Evolutionary conservation across 2,797 vertebrate species (phyloP).

Genomic region (Chloroceryle amazona): DNA sequence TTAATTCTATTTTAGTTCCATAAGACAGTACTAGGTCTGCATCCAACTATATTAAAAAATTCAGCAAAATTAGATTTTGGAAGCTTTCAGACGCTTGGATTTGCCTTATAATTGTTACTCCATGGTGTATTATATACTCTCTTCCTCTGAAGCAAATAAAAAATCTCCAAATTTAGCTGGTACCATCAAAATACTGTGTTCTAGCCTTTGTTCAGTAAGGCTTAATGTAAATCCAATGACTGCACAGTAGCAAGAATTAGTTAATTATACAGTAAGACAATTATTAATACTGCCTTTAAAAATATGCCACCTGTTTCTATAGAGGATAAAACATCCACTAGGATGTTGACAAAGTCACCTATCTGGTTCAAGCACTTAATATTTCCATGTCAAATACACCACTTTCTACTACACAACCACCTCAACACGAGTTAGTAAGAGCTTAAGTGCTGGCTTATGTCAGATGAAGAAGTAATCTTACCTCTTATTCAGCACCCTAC

Average conservation of each 20-base stretch:
- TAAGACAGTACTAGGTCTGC: background rate
- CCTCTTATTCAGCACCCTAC: background rate
- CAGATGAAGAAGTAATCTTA: background rate
- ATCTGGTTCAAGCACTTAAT: background rate
- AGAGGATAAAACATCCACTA: background rate
- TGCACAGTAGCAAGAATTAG: background rate
- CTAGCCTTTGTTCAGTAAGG: background rate
- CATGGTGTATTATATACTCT: background rate
- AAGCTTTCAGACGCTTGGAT: background rate
- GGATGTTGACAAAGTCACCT: background rate
- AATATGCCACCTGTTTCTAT: background rate
- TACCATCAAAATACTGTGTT: background rate
- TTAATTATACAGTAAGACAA: background rate
- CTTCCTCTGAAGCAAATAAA: background rate
- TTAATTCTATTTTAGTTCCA: background rate
- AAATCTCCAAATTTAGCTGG: background rate
- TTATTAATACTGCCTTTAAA: background rate
- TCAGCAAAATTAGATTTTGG: background rate
- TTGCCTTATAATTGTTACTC: background rate
- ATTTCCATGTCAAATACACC: background rate
- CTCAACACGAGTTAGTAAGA: background rate
- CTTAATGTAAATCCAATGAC: background rate
- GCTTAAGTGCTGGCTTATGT: background rate
- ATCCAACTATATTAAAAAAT: background rate
- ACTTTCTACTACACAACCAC: background rate